Conservation (phyloP, 2,113 vertebrate genomes). For the Ellobius talpinus region DNA sequence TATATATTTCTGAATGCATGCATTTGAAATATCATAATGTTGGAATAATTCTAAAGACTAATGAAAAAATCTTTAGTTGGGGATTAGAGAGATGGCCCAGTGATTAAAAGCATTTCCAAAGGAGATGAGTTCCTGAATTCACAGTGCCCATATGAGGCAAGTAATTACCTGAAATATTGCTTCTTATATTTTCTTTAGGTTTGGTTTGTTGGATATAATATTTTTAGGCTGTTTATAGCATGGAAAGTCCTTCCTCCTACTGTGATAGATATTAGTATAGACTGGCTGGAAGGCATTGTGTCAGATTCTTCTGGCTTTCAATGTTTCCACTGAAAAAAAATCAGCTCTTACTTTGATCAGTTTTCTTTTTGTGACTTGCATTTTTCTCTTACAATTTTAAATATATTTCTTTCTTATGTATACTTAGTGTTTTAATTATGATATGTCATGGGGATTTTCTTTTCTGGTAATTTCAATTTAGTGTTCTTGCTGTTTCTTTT, state of each 20-base stretch:
- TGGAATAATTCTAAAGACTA: slow-evolving; percentile 4
- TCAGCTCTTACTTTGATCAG: background rate
- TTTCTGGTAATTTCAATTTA: background rate
- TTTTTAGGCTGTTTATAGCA: background rate
- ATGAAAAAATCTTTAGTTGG: slow-evolving; percentile 9
- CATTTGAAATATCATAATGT: slow-evolving; percentile 8
- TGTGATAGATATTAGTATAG: background rate
- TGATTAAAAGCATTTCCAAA: background rate
- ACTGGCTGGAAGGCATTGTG: background rate
- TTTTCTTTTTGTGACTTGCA: background rate
- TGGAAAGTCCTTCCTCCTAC: background rate
- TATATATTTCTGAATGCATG: background rate
- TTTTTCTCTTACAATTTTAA: background rate
- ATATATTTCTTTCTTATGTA: background rate
- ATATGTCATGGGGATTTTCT: background rate
- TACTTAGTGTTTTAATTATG: background rate
- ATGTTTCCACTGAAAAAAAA: background rate
- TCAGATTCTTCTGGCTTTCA: background rate
- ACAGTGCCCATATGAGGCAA: background rate
- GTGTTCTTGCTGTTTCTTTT: background rate
- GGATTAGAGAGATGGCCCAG: background rate
- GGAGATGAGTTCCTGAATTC: background rate
- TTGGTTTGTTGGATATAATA: background rate
- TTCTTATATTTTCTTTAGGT: background rate
- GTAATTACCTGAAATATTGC: background rate